These are phyloP conservation scores for Rhabdomys pumilio DNA, from an alignment of 2,797 vertebrate genomes.

Conservation along the genomic window DNA sequence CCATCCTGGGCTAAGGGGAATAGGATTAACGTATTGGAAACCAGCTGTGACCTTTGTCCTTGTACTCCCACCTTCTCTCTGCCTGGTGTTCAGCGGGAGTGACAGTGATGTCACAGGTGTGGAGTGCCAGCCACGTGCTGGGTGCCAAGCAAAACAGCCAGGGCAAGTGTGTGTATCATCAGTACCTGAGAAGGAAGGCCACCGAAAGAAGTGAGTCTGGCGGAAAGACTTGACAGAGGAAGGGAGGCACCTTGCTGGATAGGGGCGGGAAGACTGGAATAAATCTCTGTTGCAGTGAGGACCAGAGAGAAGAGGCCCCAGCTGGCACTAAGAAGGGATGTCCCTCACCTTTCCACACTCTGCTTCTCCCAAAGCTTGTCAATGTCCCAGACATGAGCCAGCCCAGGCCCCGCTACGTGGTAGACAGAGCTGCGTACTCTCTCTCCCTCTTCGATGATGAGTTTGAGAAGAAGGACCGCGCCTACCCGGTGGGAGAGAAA, in stretches of 20 bases:
- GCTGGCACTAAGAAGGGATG: constrained; percentile 47
- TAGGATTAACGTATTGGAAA: background rate
- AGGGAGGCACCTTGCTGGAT: constrained; percentile 82
- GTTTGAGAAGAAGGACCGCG: constrained; percentile 94
- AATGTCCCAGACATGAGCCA: constrained; percentile 90
- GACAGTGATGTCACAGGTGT: constrained; percentile 78
- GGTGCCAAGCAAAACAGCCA: constrained; percentile 82
- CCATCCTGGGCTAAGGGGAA: too few relatives aligned
- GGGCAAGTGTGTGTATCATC: constrained; percentile 81
- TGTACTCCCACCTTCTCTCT: constrained; percentile 45
- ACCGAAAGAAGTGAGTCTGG: constrained; percentile 71
- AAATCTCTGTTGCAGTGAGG: constrained; percentile 69
- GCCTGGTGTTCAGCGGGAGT: constrained; percentile 59
- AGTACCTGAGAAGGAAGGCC: constrained; percentile 80
- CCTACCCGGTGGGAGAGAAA: constrained; percentile 93
- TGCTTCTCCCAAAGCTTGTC: constrained; percentile 76
- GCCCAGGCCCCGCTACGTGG: constrained; percentile 91
- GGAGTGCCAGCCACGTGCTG: constrained; percentile 77
- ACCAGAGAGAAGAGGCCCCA: constrained; percentile 48
- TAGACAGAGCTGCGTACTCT: constrained; percentile 93
- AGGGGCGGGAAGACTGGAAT: constrained; percentile 79
- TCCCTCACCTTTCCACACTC: constrained; percentile 56
- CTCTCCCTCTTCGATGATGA: constrained; percentile 94
- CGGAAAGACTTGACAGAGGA: constrained; percentile 65
- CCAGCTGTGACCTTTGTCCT: constrained; percentile 43